These are phyloP conservation scores for Choristoneura rosaceana DNA, from an alignment of 2,888 invertebrate species.

Conservation along the genomic window DNA sequence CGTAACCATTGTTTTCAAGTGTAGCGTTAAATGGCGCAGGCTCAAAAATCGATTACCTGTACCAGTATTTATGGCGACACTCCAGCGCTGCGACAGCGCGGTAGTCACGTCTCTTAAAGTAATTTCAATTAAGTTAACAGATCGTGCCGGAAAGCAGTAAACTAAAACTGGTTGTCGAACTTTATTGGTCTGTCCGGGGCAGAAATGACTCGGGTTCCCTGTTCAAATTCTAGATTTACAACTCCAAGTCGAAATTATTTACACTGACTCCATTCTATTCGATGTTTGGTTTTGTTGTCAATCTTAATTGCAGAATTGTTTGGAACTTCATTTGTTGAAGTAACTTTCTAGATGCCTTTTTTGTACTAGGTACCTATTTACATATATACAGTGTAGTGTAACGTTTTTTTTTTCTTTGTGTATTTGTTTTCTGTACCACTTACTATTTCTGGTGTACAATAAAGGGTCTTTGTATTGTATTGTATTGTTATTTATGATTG, in stretches of 20 bases:
- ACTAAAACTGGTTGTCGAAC: constrained; percentile 21
- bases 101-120: constrained; percentile 27
- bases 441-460: no score
- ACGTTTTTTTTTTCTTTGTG: no score
- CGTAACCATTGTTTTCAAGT: constrained; percentile 17
- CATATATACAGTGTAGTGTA: no score
- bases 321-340: not conserved
- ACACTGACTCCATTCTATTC: constrained; percentile 4
- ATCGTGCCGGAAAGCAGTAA: constrained; percentile 30
- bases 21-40: constrained; percentile 11
- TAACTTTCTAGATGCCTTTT: not conserved
- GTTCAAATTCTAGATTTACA: constrained; percentile 12
- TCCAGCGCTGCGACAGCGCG: not conserved
- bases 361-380: not conserved
- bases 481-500: no score
- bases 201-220: constrained; percentile 1
- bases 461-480: no score
- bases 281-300: constrained; percentile 4
- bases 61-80: constrained; percentile 14
- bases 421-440: no score
- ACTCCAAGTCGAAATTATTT: constrained; percentile 11
- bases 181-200: constrained; percentile 17
- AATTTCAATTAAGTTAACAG: constrained; percentile 33
- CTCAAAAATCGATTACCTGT: constrained; percentile 25
- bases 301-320: not conserved